Conservation (phyloP, 2,797 vertebrate species). For the Tokudaia muenninki region DNA sequence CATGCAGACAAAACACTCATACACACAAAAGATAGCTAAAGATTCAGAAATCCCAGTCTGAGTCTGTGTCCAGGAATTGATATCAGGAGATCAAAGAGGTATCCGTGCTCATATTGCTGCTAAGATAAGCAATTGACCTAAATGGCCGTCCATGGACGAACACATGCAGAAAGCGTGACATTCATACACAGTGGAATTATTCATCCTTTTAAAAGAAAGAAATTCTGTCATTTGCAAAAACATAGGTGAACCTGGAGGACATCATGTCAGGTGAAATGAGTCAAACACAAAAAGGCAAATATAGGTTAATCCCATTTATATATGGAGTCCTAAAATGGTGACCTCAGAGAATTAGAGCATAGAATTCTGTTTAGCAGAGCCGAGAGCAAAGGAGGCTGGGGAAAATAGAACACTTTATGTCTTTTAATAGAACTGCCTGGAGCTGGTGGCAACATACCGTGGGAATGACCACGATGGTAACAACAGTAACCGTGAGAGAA, state of each 20-base stretch:
- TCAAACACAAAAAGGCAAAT: not conserved
- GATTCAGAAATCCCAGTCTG: not conserved
- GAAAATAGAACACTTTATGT: not conserved
- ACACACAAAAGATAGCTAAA: not conserved
- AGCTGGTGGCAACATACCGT: not conserved
- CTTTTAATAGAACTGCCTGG: not conserved
- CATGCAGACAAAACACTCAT: not conserved
- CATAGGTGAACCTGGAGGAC: not conserved
- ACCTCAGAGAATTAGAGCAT: not conserved
- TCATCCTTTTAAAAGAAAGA: not conserved
- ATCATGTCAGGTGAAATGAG: not conserved
- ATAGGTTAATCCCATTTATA: not conserved
- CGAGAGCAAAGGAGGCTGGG: not conserved
- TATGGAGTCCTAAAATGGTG: not conserved
- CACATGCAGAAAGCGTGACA: not conserved
- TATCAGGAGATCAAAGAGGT: not conserved
- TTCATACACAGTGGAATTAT: not conserved
- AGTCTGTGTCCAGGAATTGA: not conserved
- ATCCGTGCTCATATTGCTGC: not conserved
- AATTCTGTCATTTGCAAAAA: not conserved
- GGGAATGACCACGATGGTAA: not conserved
- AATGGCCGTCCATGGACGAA: not conserved
- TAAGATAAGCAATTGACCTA: not conserved
- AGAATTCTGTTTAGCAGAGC: not conserved
- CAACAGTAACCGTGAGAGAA: not conserved